Evolutionary conservation across 1,140 invertebrate genomes (phyloP), one percentile per base, ranked within the genome.

Genomic region (Linepithema humile): DNA sequence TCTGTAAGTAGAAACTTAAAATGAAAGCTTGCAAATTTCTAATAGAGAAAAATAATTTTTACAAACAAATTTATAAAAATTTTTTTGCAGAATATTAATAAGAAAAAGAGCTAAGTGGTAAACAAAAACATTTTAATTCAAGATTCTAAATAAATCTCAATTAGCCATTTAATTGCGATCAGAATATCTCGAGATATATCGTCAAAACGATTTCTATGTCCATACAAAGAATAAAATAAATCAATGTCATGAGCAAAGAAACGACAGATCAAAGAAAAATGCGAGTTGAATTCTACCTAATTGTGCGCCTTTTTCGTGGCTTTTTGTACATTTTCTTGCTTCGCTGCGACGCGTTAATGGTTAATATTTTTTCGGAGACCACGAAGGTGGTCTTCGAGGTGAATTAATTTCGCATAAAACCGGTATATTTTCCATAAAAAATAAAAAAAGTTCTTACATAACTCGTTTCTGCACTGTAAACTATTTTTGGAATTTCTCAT

Each of bases 201-300:
- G 10, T 35, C 64, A 64, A 62, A 64, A 4, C 20, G 0, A 77
- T 53, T 65, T 77, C 26, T 75, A 48, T 17, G 43, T 29, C 43
- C 40, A 6, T 38, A 48, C 23, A 4, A 23, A 38, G 12, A 65
- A 38, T 9, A 64, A 4, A 26, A 67, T 77, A 65, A 77, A 65
- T 77, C 59, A 77, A 65, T 50, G 12, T 77, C 9, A 3, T 7
- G 1, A 23, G 12, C 23, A 62, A 48, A 32, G 20, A 65, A 77
- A 77, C 57, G 43, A 48, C n/a, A 17, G 29, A 55, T 10, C 20
- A 6, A 53, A 64, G 12, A 64, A 75, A 75, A 64, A 64, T 2
- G 29, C 4, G 29, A 73, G 29, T 64, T 15, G 20, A 77, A 77
- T 77, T 77, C 12, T 48, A 12, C 17, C 5, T 35, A 75, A 48